These are phyloP conservation scores for Drosophila birchii DNA, from an alignment of 2,888 invertebrate genomes.

Conservation along the genomic window DNA sequence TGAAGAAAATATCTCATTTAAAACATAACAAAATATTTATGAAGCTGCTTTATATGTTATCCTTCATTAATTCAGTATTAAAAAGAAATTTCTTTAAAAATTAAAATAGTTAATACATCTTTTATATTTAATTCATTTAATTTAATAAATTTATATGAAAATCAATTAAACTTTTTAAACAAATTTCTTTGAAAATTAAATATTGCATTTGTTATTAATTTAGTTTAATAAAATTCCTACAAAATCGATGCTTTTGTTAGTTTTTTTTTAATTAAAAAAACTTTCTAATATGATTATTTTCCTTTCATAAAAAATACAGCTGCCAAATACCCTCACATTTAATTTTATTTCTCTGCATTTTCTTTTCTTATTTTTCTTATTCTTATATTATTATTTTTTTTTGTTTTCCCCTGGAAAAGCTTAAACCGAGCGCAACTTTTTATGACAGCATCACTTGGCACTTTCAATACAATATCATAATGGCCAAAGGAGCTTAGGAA, in stretches of 20 bases:
- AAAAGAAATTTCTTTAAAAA: not conserved
- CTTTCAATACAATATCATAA: constrained; percentile 76
- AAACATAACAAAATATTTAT: not conserved
- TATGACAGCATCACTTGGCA: constrained; percentile 68
- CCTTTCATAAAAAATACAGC: not conserved
- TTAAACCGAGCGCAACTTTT: constrained; percentile 43
- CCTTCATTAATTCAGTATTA: too few relatives aligned
- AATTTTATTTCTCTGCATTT: constrained; percentile 15
- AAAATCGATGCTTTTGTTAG: too few relatives aligned
- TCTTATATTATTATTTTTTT: not conserved
- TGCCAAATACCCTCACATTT: constrained; percentile 15
- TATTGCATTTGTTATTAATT: too few relatives aligned
- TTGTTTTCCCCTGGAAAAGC: constrained; percentile 21
- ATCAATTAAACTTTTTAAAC: not conserved
- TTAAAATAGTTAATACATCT: too few relatives aligned
- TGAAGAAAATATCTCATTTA: accelerated
- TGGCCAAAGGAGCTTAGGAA: constrained; percentile 53
- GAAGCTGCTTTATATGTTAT: not conserved
- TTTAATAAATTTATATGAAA: not conserved
- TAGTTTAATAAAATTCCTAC: not conserved
- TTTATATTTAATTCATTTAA: not conserved
- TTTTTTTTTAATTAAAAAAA: not conserved
- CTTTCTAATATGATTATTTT: not conserved
- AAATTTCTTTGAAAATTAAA: not conserved
- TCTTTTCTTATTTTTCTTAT: not conserved